phyloP scores from a whole-genome alignment of 2,797 vertebrate genomes.

The Oreochromis mossambicus region DNA sequence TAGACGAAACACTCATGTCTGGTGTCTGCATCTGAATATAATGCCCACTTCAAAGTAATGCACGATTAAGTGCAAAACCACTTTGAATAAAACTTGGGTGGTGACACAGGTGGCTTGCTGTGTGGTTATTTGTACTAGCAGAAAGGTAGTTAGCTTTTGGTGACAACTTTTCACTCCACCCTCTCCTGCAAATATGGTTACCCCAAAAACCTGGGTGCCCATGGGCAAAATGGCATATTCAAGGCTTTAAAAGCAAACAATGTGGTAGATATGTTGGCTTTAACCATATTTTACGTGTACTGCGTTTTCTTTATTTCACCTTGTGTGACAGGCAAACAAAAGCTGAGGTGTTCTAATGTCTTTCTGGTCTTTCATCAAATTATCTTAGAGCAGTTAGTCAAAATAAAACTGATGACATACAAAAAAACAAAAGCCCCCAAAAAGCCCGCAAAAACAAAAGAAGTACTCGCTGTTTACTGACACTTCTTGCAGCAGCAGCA shows the following conservation, averaged over 20 bases:
- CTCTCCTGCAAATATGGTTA: background rate
- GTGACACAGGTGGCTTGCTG: background rate
- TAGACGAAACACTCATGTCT: background rate
- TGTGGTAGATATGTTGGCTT: background rate
- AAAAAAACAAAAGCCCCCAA: background rate
- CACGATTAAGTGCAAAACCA: background rate
- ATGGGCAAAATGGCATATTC: background rate
- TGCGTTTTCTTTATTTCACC: background rate
- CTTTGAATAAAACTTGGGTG: background rate
- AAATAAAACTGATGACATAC: background rate
- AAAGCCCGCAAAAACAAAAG: background rate
- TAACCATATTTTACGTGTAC: background rate
- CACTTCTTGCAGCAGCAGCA: background rate
- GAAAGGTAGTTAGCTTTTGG: background rate
- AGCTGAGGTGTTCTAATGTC: background rate
- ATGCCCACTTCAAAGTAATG: background rate
- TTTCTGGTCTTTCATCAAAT: background rate
- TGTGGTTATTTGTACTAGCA: background rate
- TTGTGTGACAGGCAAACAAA: background rate
- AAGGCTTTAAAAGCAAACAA: background rate
- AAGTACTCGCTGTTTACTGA: background rate
- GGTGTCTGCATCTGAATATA: background rate
- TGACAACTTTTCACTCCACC: background rate
- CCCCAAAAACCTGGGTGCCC: background rate
- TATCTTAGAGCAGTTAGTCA: background rate